Evolutionary conservation across 2,888 invertebrate genomes (phyloP), one percentile per base, ranked within the genome.

Genomic region (Idaea dimidiata): DNA sequence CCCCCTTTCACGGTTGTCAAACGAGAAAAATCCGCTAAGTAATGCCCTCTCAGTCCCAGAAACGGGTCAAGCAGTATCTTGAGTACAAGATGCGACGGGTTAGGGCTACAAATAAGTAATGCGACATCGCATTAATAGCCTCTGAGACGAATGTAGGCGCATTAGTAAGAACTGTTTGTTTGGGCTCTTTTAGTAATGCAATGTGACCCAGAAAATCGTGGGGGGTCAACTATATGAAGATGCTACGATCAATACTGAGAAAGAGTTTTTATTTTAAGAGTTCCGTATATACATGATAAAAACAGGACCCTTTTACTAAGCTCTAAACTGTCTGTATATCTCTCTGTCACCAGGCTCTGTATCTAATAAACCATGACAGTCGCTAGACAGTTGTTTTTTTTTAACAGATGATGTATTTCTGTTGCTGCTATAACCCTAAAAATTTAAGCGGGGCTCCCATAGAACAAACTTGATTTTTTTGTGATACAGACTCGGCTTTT

Each of bases 21-120:
- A 81, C 77, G 74, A 71, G 73, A 77, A 73, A 84, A 87, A 84
- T 83, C 84, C 81, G 83, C 85, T 77, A 80, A 81, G 85, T 87
- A 85, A 86, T 84, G 79, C 83, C 74, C 75, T 74, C 75, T 78
- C 76, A 72, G 70, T 74, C 66, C 72, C 76, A 78, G 78, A 87
- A 89, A 77, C 82, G 77, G 88, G 88, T 88, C 88, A 87, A 88
- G 88, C 83, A 81, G 82, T 24, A 24, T 24, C 24, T 24, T 24
- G 24, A 24, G 24, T 75, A 76, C 72, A 71, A 77, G 73, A 66
- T 66, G 43, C 74, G 78, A 79, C 78, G 43, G 16, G 81, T 62
- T 80, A 80, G 62, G 75, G 69, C 67, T 66, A 64, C 68, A 67
- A 67, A 62, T 68, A 64, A 61, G 61, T 65, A 66, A 64, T 64